Conservation (phyloP, 2,888 invertebrate species). For the Drosophila robusta region DNA sequence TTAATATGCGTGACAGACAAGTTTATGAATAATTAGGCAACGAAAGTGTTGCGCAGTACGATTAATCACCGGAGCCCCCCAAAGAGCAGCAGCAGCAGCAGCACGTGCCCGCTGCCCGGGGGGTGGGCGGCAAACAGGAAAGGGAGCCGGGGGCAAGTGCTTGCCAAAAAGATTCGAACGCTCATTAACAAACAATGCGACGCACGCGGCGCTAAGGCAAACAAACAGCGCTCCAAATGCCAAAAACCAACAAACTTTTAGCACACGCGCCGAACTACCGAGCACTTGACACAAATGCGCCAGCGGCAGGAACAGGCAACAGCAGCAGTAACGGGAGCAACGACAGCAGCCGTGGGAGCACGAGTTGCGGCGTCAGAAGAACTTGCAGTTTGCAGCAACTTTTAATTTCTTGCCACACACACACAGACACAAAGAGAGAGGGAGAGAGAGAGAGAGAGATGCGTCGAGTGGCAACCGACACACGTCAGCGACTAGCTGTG, state of each 20-base stretch:
- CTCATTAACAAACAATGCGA: constrained; percentile 60
- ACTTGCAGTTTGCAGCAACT: constrained; percentile 64
- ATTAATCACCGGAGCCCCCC: constrained; percentile 59
- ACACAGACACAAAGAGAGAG: constrained; percentile 37
- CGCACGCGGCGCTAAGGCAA: constrained; percentile 46
- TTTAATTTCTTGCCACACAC: constrained; percentile 76
- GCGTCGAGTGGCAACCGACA: constrained; percentile 56
- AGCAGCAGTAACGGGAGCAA: neutral
- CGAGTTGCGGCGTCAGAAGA: constrained; percentile 25
- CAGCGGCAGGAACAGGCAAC: constrained; percentile 33
- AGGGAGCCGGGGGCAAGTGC: constrained; percentile 1
- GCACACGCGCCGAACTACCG: constrained; percentile 62
- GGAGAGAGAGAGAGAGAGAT: constrained; percentile 9
- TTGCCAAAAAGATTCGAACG: constrained; percentile 49
- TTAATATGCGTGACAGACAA: constrained; percentile 69
- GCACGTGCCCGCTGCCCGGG: constrained; percentile 42
- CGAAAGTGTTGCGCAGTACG: constrained; percentile 47
- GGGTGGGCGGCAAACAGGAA: neutral
- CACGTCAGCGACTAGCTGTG: constrained; percentile 53
- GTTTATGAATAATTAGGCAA: constrained; percentile 77
- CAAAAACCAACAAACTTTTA: constrained; percentile 79
- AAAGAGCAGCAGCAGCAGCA: constrained; percentile 24
- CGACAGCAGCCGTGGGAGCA: constrained; percentile 4
- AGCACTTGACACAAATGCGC: constrained; percentile 80
- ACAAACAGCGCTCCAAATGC: constrained; percentile 68